Conservation (phyloP, 2,797 vertebrate species). For the Hippopotamyrus pictus region DNA sequence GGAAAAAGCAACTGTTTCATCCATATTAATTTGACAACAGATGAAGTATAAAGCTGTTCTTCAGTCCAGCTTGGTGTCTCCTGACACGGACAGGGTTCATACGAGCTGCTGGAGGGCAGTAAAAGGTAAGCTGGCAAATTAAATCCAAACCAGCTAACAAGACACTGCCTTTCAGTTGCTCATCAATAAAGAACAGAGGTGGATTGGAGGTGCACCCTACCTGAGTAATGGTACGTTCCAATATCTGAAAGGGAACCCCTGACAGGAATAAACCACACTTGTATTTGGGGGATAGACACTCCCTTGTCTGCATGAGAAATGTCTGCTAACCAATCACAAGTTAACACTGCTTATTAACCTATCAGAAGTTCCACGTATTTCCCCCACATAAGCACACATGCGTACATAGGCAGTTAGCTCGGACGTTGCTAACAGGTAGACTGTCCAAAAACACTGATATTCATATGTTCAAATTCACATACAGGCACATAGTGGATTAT, state of each 20-base stretch:
- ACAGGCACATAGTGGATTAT: neutral
- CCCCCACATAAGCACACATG: neutral
- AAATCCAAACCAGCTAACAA: conserved; percentile 76
- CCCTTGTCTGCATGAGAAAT: neutral
- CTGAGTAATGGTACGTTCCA: neutral
- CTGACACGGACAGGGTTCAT: neutral
- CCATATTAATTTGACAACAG: neutral
- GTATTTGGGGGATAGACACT: neutral
- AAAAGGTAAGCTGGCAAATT: conserved; percentile 70
- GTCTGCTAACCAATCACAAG: conserved; percentile 53
- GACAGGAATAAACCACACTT: neutral
- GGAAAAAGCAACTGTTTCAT: neutral
- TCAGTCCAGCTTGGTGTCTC: neutral
- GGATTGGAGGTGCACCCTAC: neutral
- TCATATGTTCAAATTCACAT: neutral
- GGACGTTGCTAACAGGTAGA: neutral
- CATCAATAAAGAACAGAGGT: conserved; percentile 35
- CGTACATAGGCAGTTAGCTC: neutral
- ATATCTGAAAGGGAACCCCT: neutral
- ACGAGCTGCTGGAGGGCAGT: conserved; percentile 66
- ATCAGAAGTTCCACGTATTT: conserved; percentile 14
- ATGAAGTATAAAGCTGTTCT: neutral
- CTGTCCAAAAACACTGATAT: neutral
- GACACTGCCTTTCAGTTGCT: conserved; percentile 80
- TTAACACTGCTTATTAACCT: conserved; percentile 77